Evolutionary conservation across 1,140 invertebrate genomes (phyloP), one percentile per base, ranked within the genome.

Genomic region (Drosophila cardini): DNA sequence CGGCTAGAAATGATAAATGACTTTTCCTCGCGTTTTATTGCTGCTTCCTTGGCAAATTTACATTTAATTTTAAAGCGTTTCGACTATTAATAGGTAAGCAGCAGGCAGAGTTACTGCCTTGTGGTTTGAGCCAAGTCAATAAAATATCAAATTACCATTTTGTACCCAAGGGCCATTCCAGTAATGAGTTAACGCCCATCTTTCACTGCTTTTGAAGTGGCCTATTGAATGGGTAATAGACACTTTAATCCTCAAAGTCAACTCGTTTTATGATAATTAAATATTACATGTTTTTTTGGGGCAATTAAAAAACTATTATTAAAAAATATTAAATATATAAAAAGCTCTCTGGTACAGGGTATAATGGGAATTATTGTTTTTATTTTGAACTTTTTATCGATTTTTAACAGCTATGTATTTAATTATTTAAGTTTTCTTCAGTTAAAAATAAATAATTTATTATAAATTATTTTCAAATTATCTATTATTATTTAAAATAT

Each of bases 21-120:
- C 63, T 72, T 72, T n/a, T 43, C 8, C 10, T 2, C 34, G 34
- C 38, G 18, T n/a, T n/a, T 3, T 38, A 52, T 43, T 81, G 70
- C 80, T 70, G 78, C 64, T 69, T 21, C 26, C 7, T 43, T 57
- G 32, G 61, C 62, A 78, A 76, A 78, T 82, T 82, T 82, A 65
- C 79, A 82, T 82, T 82, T 82, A 67, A 82, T 75, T 82, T 80
- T 72, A 80, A 80, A 80, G 67, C 53, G 45, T 64, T 45, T 61
- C 21, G 43, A n/a, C 9, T 65, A 50, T 52, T 77, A 56, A 60
- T 45, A 57, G 60, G 18, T 42, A 32, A 46, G 40, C 38, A 53
- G 55, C 30, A 55, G 18, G 26, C n/a, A 4, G 48, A n/a, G n/a
- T n/a, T n/a, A 16, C 9, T 21, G 8, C 9, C 18, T 21, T 5